Base-by-base conservation (phyloP, 2,113 vertebrate species). In the Indri indri region DNA sequence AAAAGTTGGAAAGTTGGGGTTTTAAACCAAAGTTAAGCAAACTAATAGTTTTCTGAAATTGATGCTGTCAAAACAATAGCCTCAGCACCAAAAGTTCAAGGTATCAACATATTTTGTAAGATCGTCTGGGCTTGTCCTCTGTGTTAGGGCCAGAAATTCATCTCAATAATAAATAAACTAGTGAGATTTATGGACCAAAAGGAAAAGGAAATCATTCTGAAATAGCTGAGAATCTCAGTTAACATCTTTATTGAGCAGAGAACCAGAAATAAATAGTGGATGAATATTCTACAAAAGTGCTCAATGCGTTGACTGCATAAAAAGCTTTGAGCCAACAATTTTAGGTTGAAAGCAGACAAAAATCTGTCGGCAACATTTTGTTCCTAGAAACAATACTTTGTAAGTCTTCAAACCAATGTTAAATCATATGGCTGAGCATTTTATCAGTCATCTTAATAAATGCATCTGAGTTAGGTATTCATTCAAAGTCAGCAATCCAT, bases 1-100 rank as follows among this genome's bases (percentile, higher is more conserved):
- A 70, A 95, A 89, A 80, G 63, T 27, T 91, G 68, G 17, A 77
- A 57, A 88, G 34, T 77, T 94, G 54, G 11, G 1, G 1, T 47
- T 97, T 90, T 88, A 57, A 73, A 86, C 42, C 34, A 87, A 94
- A 93, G 73, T 86, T 50, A 93, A 97, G 23, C 23, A 92, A 97
- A 92, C 32, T 88, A 95, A 71, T 70, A 81, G 89, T 73, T 90
- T 93, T 16, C 57, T 82, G 14, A 91, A 94, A 73, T 32, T 18
- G 0, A n/a, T 95, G 54, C 3, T 94, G 12, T 88, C n/a, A 82
- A 97, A 96, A 77, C n/a, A 90, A 70, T 54, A 82, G 52, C 22
- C 76, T 77, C 18, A 30, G 27, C 17, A 61, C 8, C 40, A 37
- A 77, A 87, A 86, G 66, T 57, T 94, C 27, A 86, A 45, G 34